Conservation (phyloP, 2,113 vertebrate species). For the Marmota flaviventris region DNA sequence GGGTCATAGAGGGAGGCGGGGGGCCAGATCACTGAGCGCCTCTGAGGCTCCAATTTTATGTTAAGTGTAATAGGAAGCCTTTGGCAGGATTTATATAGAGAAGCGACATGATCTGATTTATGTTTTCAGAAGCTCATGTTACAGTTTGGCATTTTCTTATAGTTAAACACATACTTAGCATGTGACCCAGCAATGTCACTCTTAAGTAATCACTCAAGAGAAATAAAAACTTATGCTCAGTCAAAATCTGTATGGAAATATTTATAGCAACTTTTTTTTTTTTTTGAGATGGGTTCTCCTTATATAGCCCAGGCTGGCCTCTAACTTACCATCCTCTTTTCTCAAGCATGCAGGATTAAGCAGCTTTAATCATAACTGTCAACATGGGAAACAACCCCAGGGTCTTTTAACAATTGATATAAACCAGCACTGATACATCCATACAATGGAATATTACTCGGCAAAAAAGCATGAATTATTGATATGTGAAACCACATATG, state of each 20-base stretch:
- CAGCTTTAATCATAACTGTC: background rate
- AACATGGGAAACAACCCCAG: background rate
- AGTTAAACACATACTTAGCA: conserved; percentile 47
- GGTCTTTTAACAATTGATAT: background rate
- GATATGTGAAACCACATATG: background rate
- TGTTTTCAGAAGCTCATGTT: conserved; percentile 46
- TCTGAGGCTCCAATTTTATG: background rate
- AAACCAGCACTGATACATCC: background rate
- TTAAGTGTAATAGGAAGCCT: conserved; percentile 37
- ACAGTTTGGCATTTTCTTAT: background rate
- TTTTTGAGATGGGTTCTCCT: background rate
- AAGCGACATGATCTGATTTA: conserved; percentile 32
- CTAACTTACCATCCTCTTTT: background rate
- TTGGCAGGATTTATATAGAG: conserved; percentile 31
- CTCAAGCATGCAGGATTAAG: background rate
- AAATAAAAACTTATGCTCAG: background rate
- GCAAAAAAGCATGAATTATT: background rate
- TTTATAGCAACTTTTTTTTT: background rate
- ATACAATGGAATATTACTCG: background rate
- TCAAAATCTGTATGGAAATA: background rate
- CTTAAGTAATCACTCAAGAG: conserved; percentile 31
- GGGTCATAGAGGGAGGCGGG: background rate
- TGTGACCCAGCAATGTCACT: conserved; percentile 38
- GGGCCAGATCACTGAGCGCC: background rate
- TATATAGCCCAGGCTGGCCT: no score